Evolutionary conservation across 2,888 invertebrate genomes (phyloP).

Genomic region (Lithophane socia): DNA sequence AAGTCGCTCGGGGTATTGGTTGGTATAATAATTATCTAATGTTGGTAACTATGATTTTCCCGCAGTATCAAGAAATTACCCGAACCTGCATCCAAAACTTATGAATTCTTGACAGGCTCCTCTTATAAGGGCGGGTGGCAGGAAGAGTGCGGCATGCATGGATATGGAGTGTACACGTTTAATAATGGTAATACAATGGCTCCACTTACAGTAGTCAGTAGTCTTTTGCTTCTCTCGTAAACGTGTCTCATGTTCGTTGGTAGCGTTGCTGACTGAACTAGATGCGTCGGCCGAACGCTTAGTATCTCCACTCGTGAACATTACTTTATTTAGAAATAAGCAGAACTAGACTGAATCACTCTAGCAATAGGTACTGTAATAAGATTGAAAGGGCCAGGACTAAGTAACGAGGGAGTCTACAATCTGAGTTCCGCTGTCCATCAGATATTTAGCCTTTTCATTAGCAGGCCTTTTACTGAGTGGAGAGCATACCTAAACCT

Average conservation of each 20-base stretch:
- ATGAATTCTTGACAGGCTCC: slow-evolving; percentile 17
- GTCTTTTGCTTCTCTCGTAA: background rate
- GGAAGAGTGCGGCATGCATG: slow-evolving; percentile 17
- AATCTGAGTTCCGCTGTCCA: background rate
- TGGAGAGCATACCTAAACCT: background rate
- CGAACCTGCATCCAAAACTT: rapidly evolving
- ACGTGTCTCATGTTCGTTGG: background rate
- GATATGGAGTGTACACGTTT: slow-evolving; percentile 28
- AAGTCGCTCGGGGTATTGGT: too few species aligned
- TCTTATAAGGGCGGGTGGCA: slow-evolving; percentile 7
- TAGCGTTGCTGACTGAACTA: background rate
- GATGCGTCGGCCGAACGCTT: background rate
- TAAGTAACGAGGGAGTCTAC: background rate
- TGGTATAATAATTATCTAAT: background rate
- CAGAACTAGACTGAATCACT: background rate
- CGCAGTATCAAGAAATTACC: background rate
- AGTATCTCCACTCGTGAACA: background rate
- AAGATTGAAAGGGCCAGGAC: background rate
- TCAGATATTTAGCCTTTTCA: background rate
- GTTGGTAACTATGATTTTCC: background rate
- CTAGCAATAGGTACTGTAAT: background rate
- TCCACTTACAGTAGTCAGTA: background rate
- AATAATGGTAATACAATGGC: background rate
- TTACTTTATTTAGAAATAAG: background rate
- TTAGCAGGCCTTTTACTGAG: background rate